These are phyloP conservation scores for Antheraea yamamai DNA, from an alignment of 2,888 invertebrate genomes.

Conservation along the genomic window DNA sequence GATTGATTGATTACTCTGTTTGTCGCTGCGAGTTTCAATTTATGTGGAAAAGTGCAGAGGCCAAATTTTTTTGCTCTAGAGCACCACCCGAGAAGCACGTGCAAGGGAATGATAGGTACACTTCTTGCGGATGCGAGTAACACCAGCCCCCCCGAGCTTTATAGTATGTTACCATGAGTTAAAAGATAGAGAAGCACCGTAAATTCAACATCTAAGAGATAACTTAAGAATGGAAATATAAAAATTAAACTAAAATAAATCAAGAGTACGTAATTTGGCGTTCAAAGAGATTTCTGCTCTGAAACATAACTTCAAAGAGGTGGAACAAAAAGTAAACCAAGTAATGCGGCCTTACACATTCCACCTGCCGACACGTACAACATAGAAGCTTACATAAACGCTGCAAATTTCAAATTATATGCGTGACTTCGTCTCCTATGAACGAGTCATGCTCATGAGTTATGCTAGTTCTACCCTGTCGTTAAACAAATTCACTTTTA, in stretches of 20 bases:
- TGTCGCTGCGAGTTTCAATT: no score
- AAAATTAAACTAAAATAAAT: not conserved
- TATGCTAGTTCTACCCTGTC: not conserved
- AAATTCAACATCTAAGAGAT: not conserved
- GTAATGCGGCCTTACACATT: not conserved
- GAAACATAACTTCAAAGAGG: not conserved
- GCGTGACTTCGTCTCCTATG: not conserved
- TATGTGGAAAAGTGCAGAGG: no score
- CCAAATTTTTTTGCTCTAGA: no score
- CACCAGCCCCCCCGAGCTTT: no score
- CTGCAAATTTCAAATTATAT: not conserved
- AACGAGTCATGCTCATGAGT: constrained; percentile 4
- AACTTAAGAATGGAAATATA: not conserved
- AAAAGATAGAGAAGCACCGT: no score
- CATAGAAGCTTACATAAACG: not conserved
- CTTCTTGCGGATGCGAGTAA: no score
- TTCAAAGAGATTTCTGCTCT: not conserved
- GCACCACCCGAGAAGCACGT: no score
- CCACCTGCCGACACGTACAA: constrained; percentile 3
- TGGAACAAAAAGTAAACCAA: not conserved
- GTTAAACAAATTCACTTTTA: constrained; percentile 3
- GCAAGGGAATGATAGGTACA: no score
- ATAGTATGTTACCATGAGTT: no score
- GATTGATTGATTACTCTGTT: no score
- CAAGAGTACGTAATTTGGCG: not conserved